Evolutionary conservation across 2,113 vertebrate species (phyloP).

Genomic region (Limnothrissa miodon): DNA sequence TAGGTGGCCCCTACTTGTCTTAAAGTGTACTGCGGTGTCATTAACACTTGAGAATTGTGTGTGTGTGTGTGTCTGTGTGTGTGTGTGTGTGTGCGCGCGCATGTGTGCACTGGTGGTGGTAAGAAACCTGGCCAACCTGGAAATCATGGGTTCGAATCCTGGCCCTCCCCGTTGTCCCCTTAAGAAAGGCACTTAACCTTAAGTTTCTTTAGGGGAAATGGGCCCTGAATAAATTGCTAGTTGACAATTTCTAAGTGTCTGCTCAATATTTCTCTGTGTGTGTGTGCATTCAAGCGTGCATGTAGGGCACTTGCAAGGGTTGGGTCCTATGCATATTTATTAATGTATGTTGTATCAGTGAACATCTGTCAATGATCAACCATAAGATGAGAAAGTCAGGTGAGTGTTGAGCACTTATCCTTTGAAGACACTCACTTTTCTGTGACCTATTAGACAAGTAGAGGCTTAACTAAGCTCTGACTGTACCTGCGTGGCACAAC

Average conservation of each 20-base stretch:
- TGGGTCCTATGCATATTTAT: background rate
- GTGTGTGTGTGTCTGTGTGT: background rate
- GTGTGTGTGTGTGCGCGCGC: background rate
- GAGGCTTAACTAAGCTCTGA: constrained; percentile 29
- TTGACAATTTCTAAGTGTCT: no score
- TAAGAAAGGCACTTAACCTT: no score
- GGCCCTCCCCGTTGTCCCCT: no score
- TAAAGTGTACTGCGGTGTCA: background rate
- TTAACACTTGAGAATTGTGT: background rate
- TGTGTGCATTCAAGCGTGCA: background rate
- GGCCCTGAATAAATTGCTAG: no score
- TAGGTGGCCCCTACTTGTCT: constrained; percentile 30
- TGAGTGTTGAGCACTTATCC: background rate
- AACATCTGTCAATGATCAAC: background rate
- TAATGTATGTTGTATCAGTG: background rate
- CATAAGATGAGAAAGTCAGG: background rate
- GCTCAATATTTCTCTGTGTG: no score
- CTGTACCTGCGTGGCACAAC: constrained; percentile 46
- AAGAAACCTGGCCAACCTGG: no score
- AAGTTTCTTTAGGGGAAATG: no score
- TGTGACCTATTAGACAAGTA: constrained; percentile 12
- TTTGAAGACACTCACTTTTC: background rate
- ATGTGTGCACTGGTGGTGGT: no score
- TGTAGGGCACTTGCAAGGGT: constrained; percentile 18
- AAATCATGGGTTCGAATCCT: no score